phyloP scores from a whole-genome alignment of 2,797 vertebrate genomes.

The Rhynchotus rufescens region DNA sequence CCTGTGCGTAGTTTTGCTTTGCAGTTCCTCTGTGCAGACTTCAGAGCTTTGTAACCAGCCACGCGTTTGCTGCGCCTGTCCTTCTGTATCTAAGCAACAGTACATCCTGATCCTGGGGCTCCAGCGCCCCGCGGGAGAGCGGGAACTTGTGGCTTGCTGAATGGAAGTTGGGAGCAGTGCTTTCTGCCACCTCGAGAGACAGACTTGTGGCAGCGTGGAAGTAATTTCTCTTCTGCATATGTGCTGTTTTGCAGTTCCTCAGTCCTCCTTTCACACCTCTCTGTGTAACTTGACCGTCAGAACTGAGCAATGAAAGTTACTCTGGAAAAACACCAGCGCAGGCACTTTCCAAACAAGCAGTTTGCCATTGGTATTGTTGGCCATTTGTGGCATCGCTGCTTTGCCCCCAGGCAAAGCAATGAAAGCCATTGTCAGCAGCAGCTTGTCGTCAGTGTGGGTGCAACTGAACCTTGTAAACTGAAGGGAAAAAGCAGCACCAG shows the following conservation, averaged over 20 bases:
- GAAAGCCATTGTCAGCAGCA: background rate
- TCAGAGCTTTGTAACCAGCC: background rate
- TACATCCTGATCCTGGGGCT: background rate
- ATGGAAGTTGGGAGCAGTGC: background rate
- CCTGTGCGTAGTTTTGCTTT: background rate
- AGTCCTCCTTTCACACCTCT: background rate
- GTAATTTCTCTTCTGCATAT: background rate
- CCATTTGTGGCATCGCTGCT: too few species aligned
- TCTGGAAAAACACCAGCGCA: background rate
- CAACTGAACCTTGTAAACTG: accelerated
- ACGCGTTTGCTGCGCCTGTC: background rate
- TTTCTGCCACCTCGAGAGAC: accelerated
- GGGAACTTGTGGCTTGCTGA: background rate
- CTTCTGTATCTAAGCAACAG: background rate
- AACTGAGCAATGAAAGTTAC: background rate
- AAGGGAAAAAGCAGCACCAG: background rate
- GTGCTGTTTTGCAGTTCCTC: accelerated
- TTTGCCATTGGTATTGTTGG: background rate
- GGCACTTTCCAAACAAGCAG: accelerated
- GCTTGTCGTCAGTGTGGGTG: accelerated
- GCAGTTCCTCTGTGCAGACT: background rate
- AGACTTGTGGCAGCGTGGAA: background rate
- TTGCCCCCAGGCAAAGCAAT: too few species aligned
- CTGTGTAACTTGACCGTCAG: background rate
- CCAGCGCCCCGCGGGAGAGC: background rate